These are phyloP conservation scores for Rhinoptilus africanus DNA, from an alignment of 2,113 vertebrate species.

Conservation along the genomic window DNA sequence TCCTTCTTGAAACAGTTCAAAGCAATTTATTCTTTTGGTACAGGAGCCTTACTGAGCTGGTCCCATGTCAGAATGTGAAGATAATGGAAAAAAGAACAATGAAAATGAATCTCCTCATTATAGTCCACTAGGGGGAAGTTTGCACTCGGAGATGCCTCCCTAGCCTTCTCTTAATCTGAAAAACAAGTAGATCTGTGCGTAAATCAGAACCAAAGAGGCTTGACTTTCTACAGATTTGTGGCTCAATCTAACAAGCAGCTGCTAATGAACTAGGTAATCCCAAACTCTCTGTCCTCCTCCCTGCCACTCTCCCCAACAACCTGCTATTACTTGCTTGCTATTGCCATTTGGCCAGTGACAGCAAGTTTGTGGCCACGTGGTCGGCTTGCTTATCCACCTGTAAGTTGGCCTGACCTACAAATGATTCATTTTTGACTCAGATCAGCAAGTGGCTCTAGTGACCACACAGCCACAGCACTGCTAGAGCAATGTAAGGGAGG, in stretches of 20 bases:
- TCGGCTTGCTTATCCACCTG: background rate
- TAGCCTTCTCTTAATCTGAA: background rate
- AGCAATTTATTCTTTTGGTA: background rate
- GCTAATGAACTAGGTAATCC: background rate
- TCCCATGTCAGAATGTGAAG: background rate
- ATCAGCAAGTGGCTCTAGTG: background rate
- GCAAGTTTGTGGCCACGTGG: accelerated
- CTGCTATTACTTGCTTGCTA: accelerated
- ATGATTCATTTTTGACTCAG: background rate
- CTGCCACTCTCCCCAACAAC: background rate
- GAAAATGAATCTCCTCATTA: background rate
- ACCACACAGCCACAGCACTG: background rate
- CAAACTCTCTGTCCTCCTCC: background rate
- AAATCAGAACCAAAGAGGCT: background rate
- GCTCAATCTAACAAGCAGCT: background rate
- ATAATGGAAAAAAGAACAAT: background rate
- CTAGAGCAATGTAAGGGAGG: background rate
- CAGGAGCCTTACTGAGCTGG: background rate
- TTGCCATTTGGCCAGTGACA: background rate
- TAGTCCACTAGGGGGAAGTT: background rate
- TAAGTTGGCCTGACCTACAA: background rate
- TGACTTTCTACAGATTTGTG: background rate
- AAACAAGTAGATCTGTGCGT: background rate
- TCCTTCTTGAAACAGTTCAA: background rate
- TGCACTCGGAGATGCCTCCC: background rate